Conservation (phyloP, 2,888 invertebrate species). For the Ellobium chinense region DNA sequence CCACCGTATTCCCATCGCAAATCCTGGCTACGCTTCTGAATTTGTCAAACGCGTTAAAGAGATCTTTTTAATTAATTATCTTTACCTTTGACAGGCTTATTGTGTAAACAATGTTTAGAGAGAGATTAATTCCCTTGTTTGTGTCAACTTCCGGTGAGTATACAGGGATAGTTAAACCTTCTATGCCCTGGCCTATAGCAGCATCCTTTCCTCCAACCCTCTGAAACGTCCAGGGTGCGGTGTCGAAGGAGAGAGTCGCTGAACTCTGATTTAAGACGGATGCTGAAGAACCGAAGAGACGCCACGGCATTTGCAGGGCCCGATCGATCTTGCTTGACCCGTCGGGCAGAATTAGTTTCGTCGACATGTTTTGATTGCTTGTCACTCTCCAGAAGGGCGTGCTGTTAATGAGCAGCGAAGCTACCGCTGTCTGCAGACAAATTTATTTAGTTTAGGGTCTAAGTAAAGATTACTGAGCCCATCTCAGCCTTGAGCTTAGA, state of each 20-base stretch:
- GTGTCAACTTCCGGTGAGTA: no score
- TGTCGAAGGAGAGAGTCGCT: conserved; percentile 21
- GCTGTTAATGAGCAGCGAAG: conserved; percentile 23
- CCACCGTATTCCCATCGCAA: no score
- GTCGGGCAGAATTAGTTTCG: conserved; percentile 37
- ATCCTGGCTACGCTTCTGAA: no score
- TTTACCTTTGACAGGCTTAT: no score
- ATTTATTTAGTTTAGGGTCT: no score
- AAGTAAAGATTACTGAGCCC: no score
- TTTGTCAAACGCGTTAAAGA: no score
- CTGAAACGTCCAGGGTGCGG: background rate
- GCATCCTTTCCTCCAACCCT: background rate
- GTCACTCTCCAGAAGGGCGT: conserved; percentile 28
- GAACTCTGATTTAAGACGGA: conserved; percentile 35
- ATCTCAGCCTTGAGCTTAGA: no score
- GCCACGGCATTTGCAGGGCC: background rate
- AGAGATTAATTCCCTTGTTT: no score
- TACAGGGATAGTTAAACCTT: no score
- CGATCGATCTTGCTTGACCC: conserved; percentile 26
- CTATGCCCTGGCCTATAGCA: conserved; percentile 1
- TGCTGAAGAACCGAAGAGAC: background rate
- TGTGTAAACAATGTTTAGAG: no score
- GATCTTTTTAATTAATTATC: no score
- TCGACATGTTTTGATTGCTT: conserved; percentile 37
- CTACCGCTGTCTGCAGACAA: conserved; percentile 17